Evolutionary conservation across 2,113 vertebrate genomes (phyloP).

Genomic region (Myiozetetes cayanensis): DNA sequence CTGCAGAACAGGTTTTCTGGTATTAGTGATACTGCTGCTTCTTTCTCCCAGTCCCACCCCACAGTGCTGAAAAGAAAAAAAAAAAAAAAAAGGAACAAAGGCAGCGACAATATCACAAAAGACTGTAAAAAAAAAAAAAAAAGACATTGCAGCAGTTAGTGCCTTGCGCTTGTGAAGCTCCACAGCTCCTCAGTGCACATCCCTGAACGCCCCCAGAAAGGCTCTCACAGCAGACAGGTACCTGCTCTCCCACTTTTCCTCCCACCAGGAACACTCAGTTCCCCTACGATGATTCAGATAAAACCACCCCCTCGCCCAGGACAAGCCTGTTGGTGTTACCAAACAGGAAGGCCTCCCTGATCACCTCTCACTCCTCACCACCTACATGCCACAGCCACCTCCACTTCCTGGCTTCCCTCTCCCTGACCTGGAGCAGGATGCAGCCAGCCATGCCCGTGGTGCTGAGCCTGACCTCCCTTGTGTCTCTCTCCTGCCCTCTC

Average conservation of each 20-base stretch:
- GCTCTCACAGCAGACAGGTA: slow-evolving; percentile 3
- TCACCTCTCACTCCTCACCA: neutral
- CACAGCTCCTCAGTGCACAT: neutral
- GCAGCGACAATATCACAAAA: neutral
- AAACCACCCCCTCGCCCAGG: neutral
- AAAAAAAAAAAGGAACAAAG: neutral
- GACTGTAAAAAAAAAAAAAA: neutral
- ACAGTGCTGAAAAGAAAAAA: neutral
- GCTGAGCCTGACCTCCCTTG: rapidly evolving
- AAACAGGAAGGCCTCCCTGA: neutral
- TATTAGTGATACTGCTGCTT: neutral
- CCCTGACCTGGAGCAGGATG: rapidly evolving
- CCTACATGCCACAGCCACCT: neutral
- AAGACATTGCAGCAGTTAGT: neutral
- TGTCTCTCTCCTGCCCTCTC: neutral
- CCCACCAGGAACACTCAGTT: neutral
- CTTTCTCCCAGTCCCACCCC: neutral
- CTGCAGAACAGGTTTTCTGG: slow-evolving; percentile 52
- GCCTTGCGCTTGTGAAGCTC: neutral
- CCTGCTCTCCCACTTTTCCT: neutral
- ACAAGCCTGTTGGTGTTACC: neutral
- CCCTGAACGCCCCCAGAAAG: neutral
- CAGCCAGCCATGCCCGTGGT: neutral
- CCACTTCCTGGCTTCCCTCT: neutral
- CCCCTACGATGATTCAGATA: neutral